A percentile compares a stretch with the other conserved stretches of the same genome.
These are phyloP conservation scores for Phragmatobia fuliginosa DNA, from an alignment of 2,888 invertebrate genomes.

Conservation along the genomic window DNA sequence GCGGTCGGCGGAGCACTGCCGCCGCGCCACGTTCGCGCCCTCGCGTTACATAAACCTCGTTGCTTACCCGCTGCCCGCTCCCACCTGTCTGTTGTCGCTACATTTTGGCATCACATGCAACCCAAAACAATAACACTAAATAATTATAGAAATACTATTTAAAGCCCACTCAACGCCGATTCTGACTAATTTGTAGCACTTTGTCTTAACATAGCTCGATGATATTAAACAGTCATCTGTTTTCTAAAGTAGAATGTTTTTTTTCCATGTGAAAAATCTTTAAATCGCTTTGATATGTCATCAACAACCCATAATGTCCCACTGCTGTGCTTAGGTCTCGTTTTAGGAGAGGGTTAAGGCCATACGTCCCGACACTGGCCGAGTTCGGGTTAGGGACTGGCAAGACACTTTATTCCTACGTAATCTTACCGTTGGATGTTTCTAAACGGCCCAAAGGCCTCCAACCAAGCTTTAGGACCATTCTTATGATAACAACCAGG, in stretches of 20 bases:
- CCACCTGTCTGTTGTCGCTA: conserved; percentile 83
- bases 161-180: conserved; percentile 66
- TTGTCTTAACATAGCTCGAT: conserved; percentile 57
- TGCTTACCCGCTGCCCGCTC: conserved; percentile 73
- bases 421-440: too few species aligned
- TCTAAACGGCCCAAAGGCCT: too few species aligned
- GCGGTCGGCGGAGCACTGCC: conserved; percentile 79
- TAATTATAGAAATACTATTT: conserved; percentile 83
- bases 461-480: too few species aligned
- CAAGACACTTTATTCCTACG: too few species aligned
- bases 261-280: conserved; percentile 21
- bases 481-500: too few species aligned
- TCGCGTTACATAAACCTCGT: conserved; percentile 77
- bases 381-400: too few species aligned
- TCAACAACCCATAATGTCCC: too few species aligned
- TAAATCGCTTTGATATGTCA: too few species aligned
- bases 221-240: conserved; percentile 42
- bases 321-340: too few species aligned
- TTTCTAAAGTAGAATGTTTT: conserved; percentile 16
- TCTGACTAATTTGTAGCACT: conserved; percentile 69
- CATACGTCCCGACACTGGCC: too few species aligned
- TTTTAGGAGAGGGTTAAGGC: too few species aligned
- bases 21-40: conserved; percentile 63
- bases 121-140: conserved; percentile 83
- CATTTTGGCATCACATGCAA: conserved; percentile 81